Conservation (phyloP, 2,113 vertebrate species). For the Triplophysa rosa region DNA sequence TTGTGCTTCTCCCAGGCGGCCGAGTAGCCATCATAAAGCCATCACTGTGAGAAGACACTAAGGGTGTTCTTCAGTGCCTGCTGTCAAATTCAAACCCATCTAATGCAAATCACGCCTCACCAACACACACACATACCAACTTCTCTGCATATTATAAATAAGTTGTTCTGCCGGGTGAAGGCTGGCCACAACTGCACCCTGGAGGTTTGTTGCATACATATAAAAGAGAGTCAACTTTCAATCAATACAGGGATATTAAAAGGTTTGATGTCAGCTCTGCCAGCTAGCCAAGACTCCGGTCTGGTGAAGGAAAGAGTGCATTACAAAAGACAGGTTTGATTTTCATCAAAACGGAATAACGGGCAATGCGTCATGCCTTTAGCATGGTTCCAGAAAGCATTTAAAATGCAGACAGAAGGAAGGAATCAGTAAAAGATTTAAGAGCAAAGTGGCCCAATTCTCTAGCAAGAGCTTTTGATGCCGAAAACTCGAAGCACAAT, state of each 20-base stretch:
- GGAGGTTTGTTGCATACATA: slow-evolving; percentile 16
- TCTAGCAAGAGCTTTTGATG: slow-evolving; percentile 10
- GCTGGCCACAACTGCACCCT: slow-evolving; percentile 4
- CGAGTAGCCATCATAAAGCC: slow-evolving; percentile 23
- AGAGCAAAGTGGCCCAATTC: slow-evolving; percentile 12
- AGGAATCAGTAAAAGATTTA: slow-evolving; percentile 13
- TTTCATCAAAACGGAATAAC: slow-evolving; percentile 39
- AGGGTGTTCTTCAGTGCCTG: slow-evolving; percentile 37
- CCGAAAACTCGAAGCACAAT: slow-evolving; percentile 7
- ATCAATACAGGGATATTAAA: slow-evolving; percentile 42
- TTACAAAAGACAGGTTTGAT: slow-evolving; percentile 47
- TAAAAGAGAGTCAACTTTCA: slow-evolving; percentile 37
- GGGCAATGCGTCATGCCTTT: slow-evolving; percentile 24
- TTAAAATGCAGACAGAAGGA: slow-evolving; percentile 29
- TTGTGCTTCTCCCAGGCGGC: slow-evolving; percentile 18
- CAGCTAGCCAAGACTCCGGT: slow-evolving; percentile 44
- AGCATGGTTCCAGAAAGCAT: slow-evolving; percentile 29
- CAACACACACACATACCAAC: not conserved
- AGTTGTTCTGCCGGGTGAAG: slow-evolving; percentile 9
- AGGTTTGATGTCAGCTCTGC: slow-evolving; percentile 39
- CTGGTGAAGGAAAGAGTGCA: slow-evolving; percentile 17
- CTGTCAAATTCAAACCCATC: slow-evolving; percentile 37
- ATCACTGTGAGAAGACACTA: slow-evolving; percentile 27
- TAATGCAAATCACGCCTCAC: slow-evolving; percentile 14
- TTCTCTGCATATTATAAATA: not conserved